Conservation (phyloP, 2,888 invertebrate genomes). For the Microctonus hyperodae region DNA sequence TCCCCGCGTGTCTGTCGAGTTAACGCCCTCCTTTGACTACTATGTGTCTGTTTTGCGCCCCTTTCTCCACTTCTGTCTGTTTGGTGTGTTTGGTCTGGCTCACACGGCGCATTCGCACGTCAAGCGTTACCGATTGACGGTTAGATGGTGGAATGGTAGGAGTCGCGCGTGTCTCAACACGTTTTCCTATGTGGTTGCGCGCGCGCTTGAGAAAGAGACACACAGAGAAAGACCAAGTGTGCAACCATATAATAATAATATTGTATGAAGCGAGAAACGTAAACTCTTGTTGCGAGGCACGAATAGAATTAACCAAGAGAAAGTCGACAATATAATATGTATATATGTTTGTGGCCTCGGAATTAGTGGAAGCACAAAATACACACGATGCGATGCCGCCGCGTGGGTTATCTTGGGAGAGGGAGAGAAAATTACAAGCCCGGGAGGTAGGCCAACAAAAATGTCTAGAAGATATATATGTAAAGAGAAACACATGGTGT, state of each 20-base stretch:
- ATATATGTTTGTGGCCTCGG: neutral
- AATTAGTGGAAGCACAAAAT: neutral
- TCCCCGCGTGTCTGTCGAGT: neutral
- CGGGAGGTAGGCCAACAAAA: constrained; percentile 1
- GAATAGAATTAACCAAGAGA: constrained; percentile 1
- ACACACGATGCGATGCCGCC: neutral
- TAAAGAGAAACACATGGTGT: neutral
- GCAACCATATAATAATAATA: neutral
- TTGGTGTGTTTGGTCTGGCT: neutral
- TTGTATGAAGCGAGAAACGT: constrained; percentile 16
- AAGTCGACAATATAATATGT: neutral
- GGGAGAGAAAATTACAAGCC: neutral
- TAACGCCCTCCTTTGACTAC: neutral
- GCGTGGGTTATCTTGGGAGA: constrained; percentile 2
- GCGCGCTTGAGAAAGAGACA: too few species aligned
- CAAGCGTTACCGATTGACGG: constrained; percentile 19
- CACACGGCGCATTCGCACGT: neutral
- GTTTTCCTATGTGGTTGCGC: too few species aligned
- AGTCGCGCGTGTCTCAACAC: neutral
- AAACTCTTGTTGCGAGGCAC: constrained; percentile 11
- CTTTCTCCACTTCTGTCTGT: neutral
- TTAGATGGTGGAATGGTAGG: neutral
- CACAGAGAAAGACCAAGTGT: too few species aligned
- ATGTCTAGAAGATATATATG: neutral
- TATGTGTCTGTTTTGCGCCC: neutral